Conservation (phyloP, 2,888 invertebrate genomes). For the Apoda limacodes region DNA sequence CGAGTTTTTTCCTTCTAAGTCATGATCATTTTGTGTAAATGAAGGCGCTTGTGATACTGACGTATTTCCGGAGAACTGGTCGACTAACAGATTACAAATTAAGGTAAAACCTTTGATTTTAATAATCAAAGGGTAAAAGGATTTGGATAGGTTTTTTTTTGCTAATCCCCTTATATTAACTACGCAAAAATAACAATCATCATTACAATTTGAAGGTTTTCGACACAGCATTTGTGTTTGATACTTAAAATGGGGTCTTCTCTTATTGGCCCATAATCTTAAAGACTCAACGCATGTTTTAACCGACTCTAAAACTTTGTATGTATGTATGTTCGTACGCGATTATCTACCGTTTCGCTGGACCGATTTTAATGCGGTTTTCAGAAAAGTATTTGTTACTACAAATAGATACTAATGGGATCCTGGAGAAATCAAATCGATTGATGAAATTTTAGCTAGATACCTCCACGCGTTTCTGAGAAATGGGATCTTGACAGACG, state of each 20-base stretch:
- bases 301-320: not conserved
- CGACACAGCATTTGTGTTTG: not conserved
- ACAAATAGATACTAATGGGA: too few relatives aligned
- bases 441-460: too few relatives aligned
- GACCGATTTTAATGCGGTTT: too few relatives aligned
- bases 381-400: not conserved
- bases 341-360: too few relatives aligned
- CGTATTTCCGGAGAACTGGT: not conserved
- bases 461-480: too few relatives aligned
- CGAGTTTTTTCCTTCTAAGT: conserved; percentile 1
- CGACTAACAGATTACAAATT: not conserved
- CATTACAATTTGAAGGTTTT: not conserved
- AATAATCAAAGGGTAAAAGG: too few relatives aligned
- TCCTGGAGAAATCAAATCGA: too few relatives aligned
- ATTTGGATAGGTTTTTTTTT: not conserved
- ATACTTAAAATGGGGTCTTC: not conserved
- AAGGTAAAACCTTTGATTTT: too few relatives aligned
- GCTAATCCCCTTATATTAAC: not conserved
- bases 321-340: not conserved
- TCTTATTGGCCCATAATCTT: not conserved
- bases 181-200: not conserved
- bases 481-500: too few relatives aligned
- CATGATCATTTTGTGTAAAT: not conserved
- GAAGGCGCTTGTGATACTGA: not conserved
- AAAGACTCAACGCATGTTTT: not conserved